Percentiles rank a stretch among this genome's conserved stretches.
phyloP scores from a whole-genome alignment of 2,888 invertebrate genomes.

The Drosophila meridiana region DNA sequence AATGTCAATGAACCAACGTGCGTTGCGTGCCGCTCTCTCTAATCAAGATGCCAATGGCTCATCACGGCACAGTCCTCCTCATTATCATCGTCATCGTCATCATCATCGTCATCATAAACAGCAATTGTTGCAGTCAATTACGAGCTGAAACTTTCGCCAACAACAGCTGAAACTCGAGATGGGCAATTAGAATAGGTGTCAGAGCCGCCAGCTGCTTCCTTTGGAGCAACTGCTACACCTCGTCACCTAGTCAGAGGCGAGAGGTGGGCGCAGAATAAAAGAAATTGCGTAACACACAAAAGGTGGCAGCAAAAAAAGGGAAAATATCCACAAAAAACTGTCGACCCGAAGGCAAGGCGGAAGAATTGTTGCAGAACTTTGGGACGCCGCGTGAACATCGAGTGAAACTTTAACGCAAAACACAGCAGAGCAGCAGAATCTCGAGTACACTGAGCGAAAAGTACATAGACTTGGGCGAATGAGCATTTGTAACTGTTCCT shows the following conservation, averaged over 20 bases:
- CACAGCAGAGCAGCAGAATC: conserved; percentile 16
- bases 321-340: conserved; percentile 5
- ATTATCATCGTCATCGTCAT: background rate
- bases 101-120: background rate
- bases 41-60: conserved; percentile 3
- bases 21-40: conserved; percentile 4
- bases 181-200: conserved; percentile 26
- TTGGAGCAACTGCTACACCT: conserved; percentile 36
- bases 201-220: conserved; percentile 12
- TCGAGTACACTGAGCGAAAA: conserved; percentile 34
- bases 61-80: background rate
- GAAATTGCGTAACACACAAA: conserved; percentile 65
- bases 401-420: conserved; percentile 55
- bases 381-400: conserved; percentile 42
- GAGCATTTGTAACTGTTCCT: background rate
- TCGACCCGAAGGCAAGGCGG: conserved; percentile 28
- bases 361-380: conserved; percentile 62
- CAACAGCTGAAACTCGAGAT: conserved; percentile 17
- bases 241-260: conserved; percentile 37
- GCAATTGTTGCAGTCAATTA: conserved; percentile 32
- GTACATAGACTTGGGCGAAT: too few relatives aligned
- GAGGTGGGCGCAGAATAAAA: conserved; percentile 4
- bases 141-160: conserved; percentile 26
- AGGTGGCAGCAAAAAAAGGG: conserved; percentile 4
- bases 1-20: conserved; percentile 70